Evolutionary conservation across 2,113 vertebrate species (phyloP).

Genomic region (Protobothrops mucrosquamatus): DNA sequence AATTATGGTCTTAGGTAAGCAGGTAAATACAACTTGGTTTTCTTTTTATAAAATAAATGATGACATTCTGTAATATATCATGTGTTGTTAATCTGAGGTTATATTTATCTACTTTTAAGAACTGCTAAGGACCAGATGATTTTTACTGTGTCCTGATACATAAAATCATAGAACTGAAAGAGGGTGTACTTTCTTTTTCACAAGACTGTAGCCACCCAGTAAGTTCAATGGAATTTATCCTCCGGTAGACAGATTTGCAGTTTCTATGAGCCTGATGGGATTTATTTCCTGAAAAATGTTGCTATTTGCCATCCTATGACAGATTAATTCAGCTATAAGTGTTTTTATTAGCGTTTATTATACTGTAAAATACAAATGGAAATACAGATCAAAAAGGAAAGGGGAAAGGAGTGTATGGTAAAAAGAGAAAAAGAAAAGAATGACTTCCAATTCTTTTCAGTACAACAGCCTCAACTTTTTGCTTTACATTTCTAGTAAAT

Average conservation of each 20-base stretch:
- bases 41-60: not conserved
- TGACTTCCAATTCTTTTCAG: not conserved
- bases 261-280: not conserved
- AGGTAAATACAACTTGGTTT: not conserved
- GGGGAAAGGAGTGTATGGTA: not conserved
- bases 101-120: not conserved
- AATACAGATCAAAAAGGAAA: not conserved
- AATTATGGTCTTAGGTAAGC: not conserved
- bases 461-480: not conserved
- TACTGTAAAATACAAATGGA: not conserved
- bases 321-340: not conserved
- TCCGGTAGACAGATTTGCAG: not conserved
- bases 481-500: not conserved
- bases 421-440: not conserved
- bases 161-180: not conserved
- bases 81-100: not conserved
- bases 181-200: not conserved
- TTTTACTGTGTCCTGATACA: not conserved
- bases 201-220: not conserved
- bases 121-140: not conserved
- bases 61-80: not conserved
- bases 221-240: not conserved
- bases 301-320: not conserved
- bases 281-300: not conserved
- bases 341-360: not conserved